These are phyloP conservation scores for Meloidogyne hapla DNA, from an alignment of 1,140 invertebrate genomes.

Conservation along the genomic window DNA sequence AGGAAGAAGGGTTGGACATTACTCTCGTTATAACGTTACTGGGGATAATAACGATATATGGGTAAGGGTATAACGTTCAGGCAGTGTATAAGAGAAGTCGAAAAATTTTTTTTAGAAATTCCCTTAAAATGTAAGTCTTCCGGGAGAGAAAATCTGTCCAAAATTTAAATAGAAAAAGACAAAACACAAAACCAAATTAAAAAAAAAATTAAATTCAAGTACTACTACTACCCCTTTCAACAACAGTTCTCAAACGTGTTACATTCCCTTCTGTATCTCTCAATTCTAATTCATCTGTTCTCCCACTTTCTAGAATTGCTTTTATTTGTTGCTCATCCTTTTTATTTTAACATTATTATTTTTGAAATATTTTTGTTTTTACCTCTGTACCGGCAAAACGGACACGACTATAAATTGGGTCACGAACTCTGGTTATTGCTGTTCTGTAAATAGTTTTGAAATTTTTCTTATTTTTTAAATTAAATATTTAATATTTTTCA, in stretches of 20 bases:
- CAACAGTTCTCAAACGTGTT: constrained; percentile 9
- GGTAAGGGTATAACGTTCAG: no score
- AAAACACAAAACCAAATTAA: not conserved
- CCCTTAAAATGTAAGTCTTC: no score
- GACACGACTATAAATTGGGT: constrained; percentile 56
- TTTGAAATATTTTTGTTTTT: not conserved
- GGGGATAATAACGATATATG: no score
- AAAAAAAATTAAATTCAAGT: not conserved
- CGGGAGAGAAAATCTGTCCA: no score
- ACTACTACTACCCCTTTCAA: constrained; percentile 7
- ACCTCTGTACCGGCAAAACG: constrained; percentile 58
- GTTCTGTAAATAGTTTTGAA: constrained; percentile 48
- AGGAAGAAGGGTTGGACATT: no score
- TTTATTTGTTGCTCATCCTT: constrained; percentile 21
- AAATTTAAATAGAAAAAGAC: not conserved
- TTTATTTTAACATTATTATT: not conserved
- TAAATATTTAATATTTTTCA: no score
- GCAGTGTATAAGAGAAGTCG: no score
- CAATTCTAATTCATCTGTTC: constrained; percentile 1
- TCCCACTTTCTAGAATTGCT: not conserved
- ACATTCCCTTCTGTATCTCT: constrained; percentile 21
- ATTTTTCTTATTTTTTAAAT: not conserved
- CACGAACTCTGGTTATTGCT: constrained; percentile 53
- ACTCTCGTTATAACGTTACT: no score
- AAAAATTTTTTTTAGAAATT: no score